Conservation (phyloP, 2,797 vertebrate genomes). For the Limnodromus scolopaceus region DNA sequence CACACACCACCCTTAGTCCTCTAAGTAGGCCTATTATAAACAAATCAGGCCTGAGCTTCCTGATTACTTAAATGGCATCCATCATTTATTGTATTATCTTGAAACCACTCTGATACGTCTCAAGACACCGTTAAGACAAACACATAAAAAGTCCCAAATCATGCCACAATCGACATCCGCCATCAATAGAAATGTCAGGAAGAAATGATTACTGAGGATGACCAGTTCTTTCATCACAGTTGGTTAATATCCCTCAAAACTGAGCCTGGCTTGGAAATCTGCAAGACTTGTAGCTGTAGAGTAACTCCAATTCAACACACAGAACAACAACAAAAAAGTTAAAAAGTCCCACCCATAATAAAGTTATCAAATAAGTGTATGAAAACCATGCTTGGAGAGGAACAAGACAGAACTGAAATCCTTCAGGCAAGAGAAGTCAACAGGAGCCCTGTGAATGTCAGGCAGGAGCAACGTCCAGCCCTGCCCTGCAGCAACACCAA, state of each 20-base stretch:
- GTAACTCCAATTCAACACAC: neutral
- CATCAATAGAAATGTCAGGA: neutral
- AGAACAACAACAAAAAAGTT: fast-evolving
- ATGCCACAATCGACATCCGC: neutral
- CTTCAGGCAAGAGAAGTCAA: neutral
- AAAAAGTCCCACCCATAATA: neutral
- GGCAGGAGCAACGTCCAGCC: neutral
- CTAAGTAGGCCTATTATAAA: neutral
- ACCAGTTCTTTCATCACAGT: neutral
- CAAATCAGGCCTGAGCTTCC: neutral
- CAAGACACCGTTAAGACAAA: neutral
- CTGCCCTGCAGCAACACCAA: neutral
- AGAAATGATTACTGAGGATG: neutral
- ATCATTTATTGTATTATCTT: neutral
- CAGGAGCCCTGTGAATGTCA: fast-evolving
- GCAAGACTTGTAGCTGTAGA: neutral
- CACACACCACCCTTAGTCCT: neutral
- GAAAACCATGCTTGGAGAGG: neutral
- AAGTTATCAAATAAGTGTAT: fast-evolving
- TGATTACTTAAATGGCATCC: neutral
- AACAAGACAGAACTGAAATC: neutral
- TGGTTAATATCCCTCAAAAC: neutral
- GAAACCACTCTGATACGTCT: neutral
- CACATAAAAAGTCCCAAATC: neutral
- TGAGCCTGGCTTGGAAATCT: neutral